A percentile compares a stretch with the other conserved stretches of the same genome.
Conservation (phyloP, 2,113 vertebrate genomes). For the Prochilodus magdalenae region DNA sequence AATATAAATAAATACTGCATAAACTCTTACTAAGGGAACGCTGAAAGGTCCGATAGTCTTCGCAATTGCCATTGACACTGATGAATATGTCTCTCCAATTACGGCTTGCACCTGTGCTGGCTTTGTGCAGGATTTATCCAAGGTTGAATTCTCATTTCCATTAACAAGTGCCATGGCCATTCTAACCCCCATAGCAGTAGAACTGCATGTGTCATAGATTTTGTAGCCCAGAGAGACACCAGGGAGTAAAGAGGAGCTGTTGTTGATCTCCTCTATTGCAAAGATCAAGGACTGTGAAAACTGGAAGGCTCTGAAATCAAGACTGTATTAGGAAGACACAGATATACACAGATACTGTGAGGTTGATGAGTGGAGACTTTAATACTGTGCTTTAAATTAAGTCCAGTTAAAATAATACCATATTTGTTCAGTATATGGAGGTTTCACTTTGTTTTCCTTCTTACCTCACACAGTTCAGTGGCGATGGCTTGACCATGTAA, state of each 20-base stretch:
- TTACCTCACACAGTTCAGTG: constrained; percentile 44
- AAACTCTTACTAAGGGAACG: constrained; percentile 66
- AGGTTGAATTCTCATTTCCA: constrained; percentile 52
- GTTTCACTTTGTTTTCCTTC: neutral
- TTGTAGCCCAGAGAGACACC: constrained; percentile 71
- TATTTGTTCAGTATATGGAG: neutral
- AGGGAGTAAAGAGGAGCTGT: constrained; percentile 72
- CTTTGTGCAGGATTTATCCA: constrained; percentile 56
- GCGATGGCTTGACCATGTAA: constrained; percentile 26
- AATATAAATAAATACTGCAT: too few species aligned
- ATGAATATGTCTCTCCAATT: constrained; percentile 71
- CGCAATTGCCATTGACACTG: constrained; percentile 68
- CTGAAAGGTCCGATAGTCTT: constrained; percentile 70
- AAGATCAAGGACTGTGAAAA: constrained; percentile 74
- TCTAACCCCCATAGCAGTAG: constrained; percentile 61
- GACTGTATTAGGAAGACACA: constrained; percentile 51
- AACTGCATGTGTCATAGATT: constrained; percentile 73
- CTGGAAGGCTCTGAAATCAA: constrained; percentile 75
- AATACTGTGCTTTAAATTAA: neutral
- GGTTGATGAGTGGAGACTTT: neutral
- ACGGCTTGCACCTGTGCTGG: constrained; percentile 69
- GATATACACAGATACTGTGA: neutral
- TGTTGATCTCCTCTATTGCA: constrained; percentile 78
- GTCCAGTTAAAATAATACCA: too few species aligned
- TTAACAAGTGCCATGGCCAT: constrained; percentile 68